Evolutionary conservation across 2,888 invertebrate species (phyloP).

Genomic region (Synergus itoensis): DNA sequence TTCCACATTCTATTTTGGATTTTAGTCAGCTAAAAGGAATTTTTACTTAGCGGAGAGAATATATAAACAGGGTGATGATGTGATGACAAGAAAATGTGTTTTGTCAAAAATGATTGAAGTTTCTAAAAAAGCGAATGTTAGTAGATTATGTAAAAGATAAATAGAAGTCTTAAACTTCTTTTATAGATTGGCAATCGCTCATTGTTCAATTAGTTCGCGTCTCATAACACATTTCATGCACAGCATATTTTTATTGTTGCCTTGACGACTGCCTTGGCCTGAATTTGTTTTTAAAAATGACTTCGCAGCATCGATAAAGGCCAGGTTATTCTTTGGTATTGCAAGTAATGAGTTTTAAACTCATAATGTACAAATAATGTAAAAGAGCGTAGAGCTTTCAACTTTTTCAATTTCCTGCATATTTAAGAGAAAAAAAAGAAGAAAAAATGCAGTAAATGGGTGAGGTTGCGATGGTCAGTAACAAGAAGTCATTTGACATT

Average conservation of each 20-base stretch:
- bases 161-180: not conserved
- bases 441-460: not conserved
- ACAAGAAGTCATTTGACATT: constrained; percentile 13
- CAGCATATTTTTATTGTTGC: not conserved
- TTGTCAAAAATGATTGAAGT: not conserved
- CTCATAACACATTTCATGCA: not conserved
- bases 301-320: constrained; percentile 2
- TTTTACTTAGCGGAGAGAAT: not conserved
- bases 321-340: not conserved
- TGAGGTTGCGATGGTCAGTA: constrained; percentile 5
- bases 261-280: not conserved
- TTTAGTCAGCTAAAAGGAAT: constrained; percentile 10
- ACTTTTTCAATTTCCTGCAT: not conserved
- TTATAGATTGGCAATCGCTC: not conserved
- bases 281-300: constrained; percentile 2
- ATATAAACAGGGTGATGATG: constrained; percentile 21
- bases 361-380: not conserved
- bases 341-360: not conserved
- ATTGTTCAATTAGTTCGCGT: not conserved
- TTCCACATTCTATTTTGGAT: constrained; percentile 28
- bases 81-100: not conserved
- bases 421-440: not conserved
- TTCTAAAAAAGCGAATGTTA: not conserved
- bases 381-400: not conserved
- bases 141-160: not conserved